Base-by-base conservation (phyloP, 2,888 invertebrate genomes). In the Oxycera nigricornis region DNA sequence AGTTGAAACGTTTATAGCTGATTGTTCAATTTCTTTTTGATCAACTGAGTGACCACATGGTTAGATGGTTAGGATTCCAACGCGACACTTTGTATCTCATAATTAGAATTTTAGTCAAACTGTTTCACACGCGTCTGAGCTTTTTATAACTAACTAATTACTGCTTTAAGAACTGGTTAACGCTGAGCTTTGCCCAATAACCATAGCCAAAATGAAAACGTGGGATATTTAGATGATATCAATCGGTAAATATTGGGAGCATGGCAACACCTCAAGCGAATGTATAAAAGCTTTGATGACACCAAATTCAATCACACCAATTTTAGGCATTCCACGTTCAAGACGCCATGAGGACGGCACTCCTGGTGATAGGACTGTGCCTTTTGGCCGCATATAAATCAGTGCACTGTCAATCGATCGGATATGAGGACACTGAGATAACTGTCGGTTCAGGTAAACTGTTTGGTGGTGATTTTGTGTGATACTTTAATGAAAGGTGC, bases 241-340 rank as follows among this genome's bases (percentile, higher is more conserved):
- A 14, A 55, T 30, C 35, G 70, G 24, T 70, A 31, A 30, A 31
- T 20, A 70, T 39, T 55, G 22, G n/a, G 31, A 31, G 52, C 70
- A 46, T 52, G 68, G 68, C 28, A 52, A 68, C 50, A 52, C 30
- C 28, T 52, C 2, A 9, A 4, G 52, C 30, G 70, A 70, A 55
- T 52, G 55, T 70, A 70, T 70, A 70, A 70, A 70, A 70, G 55
- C 70, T 52, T 52, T 70, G 70, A 52, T 55, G 70, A 70, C 70
- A 70, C 70, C 35, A 52, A 31, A 31, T 70, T 70, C 55, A 70
- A 70, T 55, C 70, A 70, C 55, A 70, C 17, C 55, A n/a, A 30
- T 22, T 52, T 70, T 55, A 31, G 31, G 30, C 70, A 70, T 41
- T 70, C 35, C 55, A 52, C 68, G 50, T 26, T 24, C n/a, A 22